phyloP scores from a whole-genome alignment of 2,888 invertebrate species.

The Trachelus tabidus region DNA sequence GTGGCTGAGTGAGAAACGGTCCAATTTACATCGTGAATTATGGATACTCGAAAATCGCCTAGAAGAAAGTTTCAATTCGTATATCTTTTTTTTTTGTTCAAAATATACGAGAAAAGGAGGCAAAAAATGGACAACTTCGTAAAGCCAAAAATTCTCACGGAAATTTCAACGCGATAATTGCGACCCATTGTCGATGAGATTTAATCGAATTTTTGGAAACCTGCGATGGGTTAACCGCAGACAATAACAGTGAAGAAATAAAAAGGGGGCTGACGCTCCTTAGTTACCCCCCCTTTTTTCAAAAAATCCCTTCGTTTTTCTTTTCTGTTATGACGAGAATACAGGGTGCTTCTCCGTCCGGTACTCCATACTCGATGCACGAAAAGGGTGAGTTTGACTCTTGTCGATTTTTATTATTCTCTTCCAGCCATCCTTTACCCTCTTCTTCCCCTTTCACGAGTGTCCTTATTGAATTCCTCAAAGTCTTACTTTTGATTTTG shows the following conservation, averaged over 20 bases:
- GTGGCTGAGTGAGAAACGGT: neutral
- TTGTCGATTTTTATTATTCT: no score
- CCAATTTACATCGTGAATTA: constrained; percentile 54
- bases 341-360: no score
- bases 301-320: neutral
- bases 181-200: constrained; percentile 12
- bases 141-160: neutral
- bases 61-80: constrained; percentile 16
- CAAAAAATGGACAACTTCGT: constrained; percentile 1
- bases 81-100: constrained; percentile 15
- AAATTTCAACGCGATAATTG: neutral
- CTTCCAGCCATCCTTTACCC: no score
- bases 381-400: no score
- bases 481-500: no score
- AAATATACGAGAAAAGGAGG: neutral
- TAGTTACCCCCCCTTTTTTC: neutral
- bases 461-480: no score
- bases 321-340: neutral
- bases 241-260: constrained; percentile 40
- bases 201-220: constrained; percentile 32
- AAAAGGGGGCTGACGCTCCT: constrained; percentile 1
- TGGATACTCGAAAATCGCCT: constrained; percentile 48
- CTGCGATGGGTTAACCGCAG: constrained; percentile 58
- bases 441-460: no score
- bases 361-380: no score